phyloP scores from a whole-genome alignment of 2,113 vertebrate species.

The Andinoacara biseriatus region DNA sequence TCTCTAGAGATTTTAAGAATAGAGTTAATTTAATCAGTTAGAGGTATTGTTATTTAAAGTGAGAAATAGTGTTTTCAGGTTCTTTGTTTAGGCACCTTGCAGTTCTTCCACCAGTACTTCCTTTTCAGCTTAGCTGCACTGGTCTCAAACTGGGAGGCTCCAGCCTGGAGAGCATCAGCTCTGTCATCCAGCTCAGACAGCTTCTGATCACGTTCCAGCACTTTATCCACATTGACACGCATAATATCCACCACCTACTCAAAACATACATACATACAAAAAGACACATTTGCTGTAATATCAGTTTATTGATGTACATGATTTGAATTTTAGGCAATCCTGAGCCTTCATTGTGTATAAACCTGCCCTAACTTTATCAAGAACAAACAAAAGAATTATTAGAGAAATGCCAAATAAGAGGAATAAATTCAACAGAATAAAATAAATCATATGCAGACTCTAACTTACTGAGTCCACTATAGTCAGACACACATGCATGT shows the following conservation, averaged over 20 bases:
- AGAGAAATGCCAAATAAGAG: background rate
- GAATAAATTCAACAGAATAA: background rate
- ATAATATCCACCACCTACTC: constrained; percentile 95
- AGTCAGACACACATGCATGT: background rate
- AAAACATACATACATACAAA: background rate
- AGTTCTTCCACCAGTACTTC: constrained; percentile 92
- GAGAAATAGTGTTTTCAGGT: too few relatives aligned
- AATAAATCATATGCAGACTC: background rate
- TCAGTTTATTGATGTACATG: background rate
- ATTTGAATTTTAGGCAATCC: background rate
- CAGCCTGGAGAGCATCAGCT: constrained; percentile 93
- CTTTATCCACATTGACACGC: constrained; percentile 97
- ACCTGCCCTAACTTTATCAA: background rate
- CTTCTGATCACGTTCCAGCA: constrained; percentile 93
- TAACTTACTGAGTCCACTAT: background rate
- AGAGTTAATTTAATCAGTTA: background rate
- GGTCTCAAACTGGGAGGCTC: constrained; percentile 96
- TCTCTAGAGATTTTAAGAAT: background rate
- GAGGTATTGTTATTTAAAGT: background rate
- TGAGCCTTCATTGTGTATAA: background rate
- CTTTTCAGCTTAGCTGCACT: constrained; percentile 93
- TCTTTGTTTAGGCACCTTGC: constrained; percentile 78
- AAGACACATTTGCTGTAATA: background rate
- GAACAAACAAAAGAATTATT: background rate
- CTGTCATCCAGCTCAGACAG: constrained; percentile 90